phyloP scores from a whole-genome alignment of 35 echinoderm and acorn worm species.

The Nesometra sesokonis region DNA sequence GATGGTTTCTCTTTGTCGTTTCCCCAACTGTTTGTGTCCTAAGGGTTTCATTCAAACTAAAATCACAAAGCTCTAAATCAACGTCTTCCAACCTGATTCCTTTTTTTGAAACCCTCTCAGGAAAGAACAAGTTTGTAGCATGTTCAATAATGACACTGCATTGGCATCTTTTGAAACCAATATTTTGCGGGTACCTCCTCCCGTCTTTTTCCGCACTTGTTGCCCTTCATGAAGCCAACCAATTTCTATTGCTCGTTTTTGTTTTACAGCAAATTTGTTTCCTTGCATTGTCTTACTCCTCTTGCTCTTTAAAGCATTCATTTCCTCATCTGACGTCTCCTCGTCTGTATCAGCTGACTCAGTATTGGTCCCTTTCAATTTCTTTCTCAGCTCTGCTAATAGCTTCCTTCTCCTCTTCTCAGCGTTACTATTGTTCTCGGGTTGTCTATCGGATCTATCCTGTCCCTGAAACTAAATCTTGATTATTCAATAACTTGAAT shows the following conservation, averaged over 20 bases:
- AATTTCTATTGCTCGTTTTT: neutral
- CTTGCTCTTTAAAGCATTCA: neutral
- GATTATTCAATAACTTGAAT: too few species aligned
- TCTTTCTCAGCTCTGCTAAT: neutral
- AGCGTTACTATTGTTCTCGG: too few species aligned
- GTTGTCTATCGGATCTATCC: too few species aligned
- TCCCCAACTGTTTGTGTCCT: constrained; percentile 11
- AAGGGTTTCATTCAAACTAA: constrained; percentile 13
- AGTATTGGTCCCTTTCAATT: neutral
- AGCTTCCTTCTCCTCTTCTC: constrained; percentile 1
- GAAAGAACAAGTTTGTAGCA: constrained; percentile 5
- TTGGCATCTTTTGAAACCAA: constrained; percentile 13
- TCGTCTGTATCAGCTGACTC: neutral
- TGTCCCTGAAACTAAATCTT: too few species aligned
- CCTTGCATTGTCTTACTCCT: neutral
- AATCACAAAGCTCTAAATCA: constrained; percentile 7
- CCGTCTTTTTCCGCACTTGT: constrained; percentile 1
- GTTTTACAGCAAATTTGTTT: constrained; percentile 2
- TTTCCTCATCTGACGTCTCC: neutral
- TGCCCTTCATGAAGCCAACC: constrained; percentile 13
- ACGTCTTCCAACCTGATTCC: constrained; percentile 21
- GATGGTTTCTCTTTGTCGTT: constrained; percentile 23
- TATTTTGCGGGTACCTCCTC: constrained; percentile 16
- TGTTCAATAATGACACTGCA: constrained; percentile 5
- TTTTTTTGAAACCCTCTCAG: constrained; percentile 19